Evolutionary conservation across 2,797 vertebrate genomes (phyloP), one percentile per base, ranked within the genome.

Genomic region (Euphonia xanthogaster): DNA sequence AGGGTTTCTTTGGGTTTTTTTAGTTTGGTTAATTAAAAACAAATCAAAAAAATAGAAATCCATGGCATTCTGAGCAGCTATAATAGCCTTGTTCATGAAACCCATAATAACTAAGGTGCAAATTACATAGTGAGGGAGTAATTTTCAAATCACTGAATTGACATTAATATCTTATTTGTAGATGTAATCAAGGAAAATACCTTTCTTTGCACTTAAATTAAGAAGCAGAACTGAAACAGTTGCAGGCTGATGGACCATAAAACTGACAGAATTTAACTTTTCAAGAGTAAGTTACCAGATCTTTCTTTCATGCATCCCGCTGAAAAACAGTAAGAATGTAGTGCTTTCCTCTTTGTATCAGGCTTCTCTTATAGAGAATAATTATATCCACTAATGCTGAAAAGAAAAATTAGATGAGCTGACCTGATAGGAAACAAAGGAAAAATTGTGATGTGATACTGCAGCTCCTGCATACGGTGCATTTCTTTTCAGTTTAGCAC

Each of bases 131-230:
- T 47, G 83, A 95, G 85, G 79, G 96, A 96, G 95, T 94, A 96
- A 97, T 97, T 97, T 96, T 96, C 96, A 14, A 95, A 95, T 96
- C 95, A 97, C 66, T 88, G 94, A 91, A 96, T 96, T 97, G 95
- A 95, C 95, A 90, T 94, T 97, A 96, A 91, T 96, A 93, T 91
- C 91, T 95, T 96, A 95, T 96, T 97, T 96, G 94, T 87, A 95
- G 94, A 88, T 94, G 91, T 94, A 97, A 96, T 97, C 95, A 97
- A 95, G 96, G 85, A 93, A 94, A 95, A 93, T 94, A 91, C 89
- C 73, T 96, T 95, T 94, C 82, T 93, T 90, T 95, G 82, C 93
- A 78, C 85, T 94, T 96, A 94, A 91, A 91, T 96, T 93, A 91
- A 90, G 79, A 84, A 72, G 40, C 44, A 88, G 85, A 95, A 88